These are phyloP conservation scores for Prietella phreatophila DNA, from an alignment of 2,113 vertebrate species.

Conservation along the genomic window DNA sequence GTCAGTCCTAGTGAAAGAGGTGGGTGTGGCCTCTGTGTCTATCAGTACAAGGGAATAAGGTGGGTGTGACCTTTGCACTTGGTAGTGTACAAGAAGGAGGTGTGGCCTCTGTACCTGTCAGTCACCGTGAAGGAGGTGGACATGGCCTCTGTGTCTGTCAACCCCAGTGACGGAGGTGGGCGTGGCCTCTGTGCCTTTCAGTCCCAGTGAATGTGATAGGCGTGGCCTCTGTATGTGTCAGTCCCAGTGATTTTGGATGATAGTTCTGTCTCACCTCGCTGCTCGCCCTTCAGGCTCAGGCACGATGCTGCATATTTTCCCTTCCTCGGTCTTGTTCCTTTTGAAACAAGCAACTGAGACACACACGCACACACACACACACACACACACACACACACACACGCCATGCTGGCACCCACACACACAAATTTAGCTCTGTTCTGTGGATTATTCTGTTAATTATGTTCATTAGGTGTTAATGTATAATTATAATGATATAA, in stretches of 20 bases:
- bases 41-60: background rate
- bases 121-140: background rate
- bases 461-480: background rate
- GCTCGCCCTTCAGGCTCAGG: background rate
- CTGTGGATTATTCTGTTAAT: background rate
- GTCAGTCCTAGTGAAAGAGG: background rate
- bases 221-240: background rate
- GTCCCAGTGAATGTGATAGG: background rate
- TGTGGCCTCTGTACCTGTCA: background rate
- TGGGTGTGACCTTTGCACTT: background rate
- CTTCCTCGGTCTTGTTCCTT: background rate
- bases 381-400: constrained; percentile 29
- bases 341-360: background rate
- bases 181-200: background rate
- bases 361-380: constrained; percentile 37
- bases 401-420: constrained; percentile 33
- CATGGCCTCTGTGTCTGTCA: background rate
- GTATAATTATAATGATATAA: constrained; percentile 1
- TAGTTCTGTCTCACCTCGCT: background rate
- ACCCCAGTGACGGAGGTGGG: background rate
- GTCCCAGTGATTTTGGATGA: background rate
- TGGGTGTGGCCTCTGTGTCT: background rate
- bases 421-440: constrained; percentile 45
- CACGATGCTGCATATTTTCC: background rate
- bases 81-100: background rate